phyloP scores from a whole-genome alignment of 2,888 invertebrate species.

The Rhamphomyia laevipes region DNA sequence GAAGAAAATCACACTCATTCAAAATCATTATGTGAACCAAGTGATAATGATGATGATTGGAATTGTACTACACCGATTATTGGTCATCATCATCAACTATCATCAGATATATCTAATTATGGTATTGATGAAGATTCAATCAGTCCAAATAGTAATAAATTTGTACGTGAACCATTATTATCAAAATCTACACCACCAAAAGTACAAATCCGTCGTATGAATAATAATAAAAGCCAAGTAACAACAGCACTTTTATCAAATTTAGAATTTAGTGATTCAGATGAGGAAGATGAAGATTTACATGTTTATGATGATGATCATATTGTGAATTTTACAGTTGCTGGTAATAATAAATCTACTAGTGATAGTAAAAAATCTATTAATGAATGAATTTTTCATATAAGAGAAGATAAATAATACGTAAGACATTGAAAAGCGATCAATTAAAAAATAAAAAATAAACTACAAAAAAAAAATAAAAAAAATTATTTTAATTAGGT shows the following conservation, averaged over 20 bases:
- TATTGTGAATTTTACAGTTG: slow-evolving; percentile 30
- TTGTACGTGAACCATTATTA: slow-evolving; percentile 39
- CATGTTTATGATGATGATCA: slow-evolving; percentile 37
- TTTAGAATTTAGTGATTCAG: slow-evolving; percentile 32
- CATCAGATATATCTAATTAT: slow-evolving; percentile 7
- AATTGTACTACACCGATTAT: slow-evolving; percentile 31
- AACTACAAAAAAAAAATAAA: no score
- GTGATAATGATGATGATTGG: slow-evolving; percentile 36
- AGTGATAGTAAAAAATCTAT: no score
- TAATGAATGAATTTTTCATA: no score
- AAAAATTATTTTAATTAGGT: no score
- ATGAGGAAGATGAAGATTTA: slow-evolving; percentile 31
- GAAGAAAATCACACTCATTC: slow-evolving; percentile 52
- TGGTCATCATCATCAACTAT: no score
- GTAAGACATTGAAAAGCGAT: no score
- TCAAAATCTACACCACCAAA: slow-evolving; percentile 46
- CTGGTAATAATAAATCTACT: no score
- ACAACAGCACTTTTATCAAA: slow-evolving; percentile 49
- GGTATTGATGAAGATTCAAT: slow-evolving; percentile 14
- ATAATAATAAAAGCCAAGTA: slow-evolving; percentile 40
- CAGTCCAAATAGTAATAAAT: slow-evolving; percentile 19
- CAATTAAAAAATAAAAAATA: no score
- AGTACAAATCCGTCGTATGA: slow-evolving; percentile 47
- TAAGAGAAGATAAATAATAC: no score
- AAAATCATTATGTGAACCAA: slow-evolving; percentile 48